phyloP scores from a whole-genome alignment of 2,888 invertebrate species.

The Noctua pronuba region DNA sequence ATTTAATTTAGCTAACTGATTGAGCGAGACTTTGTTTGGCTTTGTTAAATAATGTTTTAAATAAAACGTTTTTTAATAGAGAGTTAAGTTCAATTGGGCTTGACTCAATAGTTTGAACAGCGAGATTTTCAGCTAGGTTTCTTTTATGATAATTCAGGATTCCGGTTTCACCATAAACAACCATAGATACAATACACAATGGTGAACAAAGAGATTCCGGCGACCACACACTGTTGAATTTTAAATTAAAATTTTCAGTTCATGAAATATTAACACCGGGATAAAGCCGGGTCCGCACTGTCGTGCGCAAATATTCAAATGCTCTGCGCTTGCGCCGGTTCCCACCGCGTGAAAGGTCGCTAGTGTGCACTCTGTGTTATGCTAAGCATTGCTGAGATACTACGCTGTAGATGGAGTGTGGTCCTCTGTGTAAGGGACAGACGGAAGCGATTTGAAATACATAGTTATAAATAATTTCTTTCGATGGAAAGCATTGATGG shows the following conservation, averaged over 20 bases:
- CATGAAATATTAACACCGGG: constrained; percentile 85
- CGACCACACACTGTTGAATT: constrained; percentile 74
- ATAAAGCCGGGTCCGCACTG: constrained; percentile 76
- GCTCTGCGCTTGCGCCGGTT: constrained; percentile 79
- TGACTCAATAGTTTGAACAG: neutral
- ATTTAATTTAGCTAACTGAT: constrained; percentile 62
- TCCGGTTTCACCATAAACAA: constrained; percentile 34
- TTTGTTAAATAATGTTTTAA: constrained; percentile 23
- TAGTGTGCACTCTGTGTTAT: constrained; percentile 80
- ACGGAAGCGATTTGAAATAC: constrained; percentile 54
- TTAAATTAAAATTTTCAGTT: constrained; percentile 82
- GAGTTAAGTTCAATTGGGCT: neutral
- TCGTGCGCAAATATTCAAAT: constrained; percentile 80
- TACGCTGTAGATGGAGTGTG: constrained; percentile 72
- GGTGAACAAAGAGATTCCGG: constrained; percentile 58
- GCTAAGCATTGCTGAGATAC: constrained; percentile 78
- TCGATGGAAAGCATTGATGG: too few relatives aligned
- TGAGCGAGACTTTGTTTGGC: constrained; percentile 48
- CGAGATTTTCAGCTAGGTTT: neutral
- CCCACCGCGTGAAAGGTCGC: constrained; percentile 79
- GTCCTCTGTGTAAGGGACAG: constrained; percentile 54
- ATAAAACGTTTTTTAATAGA: constrained; percentile 12
- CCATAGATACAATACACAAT: constrained; percentile 53
- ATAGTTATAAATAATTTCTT: too few relatives aligned
- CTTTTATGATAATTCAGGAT: constrained; percentile 42